phyloP scores from a whole-genome alignment of 2,797 vertebrate species.

The Scomberomorus guttatus region DNA sequence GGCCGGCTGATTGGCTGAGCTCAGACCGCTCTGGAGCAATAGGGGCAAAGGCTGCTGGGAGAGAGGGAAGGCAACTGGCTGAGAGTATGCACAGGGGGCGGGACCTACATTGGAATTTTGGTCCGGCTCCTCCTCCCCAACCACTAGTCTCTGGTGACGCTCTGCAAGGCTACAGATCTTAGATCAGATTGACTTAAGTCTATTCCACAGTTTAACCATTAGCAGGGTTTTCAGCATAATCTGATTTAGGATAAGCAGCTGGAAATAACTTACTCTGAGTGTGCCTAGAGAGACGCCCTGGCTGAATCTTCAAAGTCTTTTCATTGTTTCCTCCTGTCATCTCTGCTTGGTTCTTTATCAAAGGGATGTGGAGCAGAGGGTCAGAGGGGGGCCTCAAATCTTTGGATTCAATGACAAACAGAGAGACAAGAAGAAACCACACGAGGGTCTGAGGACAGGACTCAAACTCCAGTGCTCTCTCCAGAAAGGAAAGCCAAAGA shows the following conservation, averaged over 20 bases:
- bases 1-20: conserved; percentile 86
- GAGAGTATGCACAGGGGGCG: conserved; percentile 64
- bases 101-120: conserved; percentile 55
- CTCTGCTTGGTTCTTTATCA: conserved; percentile 60
- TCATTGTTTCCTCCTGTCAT: conserved; percentile 77
- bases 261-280: conserved; percentile 56
- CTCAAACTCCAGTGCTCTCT: conserved; percentile 18
- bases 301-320: conserved; percentile 65
- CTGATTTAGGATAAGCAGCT: conserved; percentile 69
- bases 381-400: conserved; percentile 42
- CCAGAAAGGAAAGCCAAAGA: conserved; percentile 9
- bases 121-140: conserved; percentile 53
- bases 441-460: conserved; percentile 25
- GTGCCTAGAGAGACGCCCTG: conserved; percentile 35
- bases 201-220: conserved; percentile 60
- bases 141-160: conserved; percentile 60
- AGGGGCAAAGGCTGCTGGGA: conserved; percentile 73
- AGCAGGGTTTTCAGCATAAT: conserved; percentile 58
- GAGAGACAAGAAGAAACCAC: conserved; percentile 48
- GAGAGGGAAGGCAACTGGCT: conserved; percentile 82
- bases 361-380: conserved; percentile 50
- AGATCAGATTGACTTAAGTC: conserved; percentile 67
- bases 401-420: conserved; percentile 49
- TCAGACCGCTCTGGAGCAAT: conserved; percentile 83
- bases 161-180: conserved; percentile 66